Evolutionary conservation across 2,888 invertebrate species (phyloP).

Genomic region (Chironomus riparius): DNA sequence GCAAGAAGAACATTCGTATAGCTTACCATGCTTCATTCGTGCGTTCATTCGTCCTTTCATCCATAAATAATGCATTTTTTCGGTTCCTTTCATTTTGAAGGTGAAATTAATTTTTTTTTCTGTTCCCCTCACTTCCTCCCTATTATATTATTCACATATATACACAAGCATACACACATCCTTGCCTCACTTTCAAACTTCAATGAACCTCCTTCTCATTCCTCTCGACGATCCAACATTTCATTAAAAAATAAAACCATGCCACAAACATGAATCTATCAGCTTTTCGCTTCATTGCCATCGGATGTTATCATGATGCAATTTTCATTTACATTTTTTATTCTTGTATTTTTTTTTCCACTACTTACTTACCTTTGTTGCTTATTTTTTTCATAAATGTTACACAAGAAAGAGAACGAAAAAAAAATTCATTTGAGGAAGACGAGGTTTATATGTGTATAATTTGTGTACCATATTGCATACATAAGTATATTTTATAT

Average conservation of each 20-base stretch:
- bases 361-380: neutral
- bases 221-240: neutral
- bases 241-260: neutral
- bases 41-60: too few species aligned
- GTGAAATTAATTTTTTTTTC: neutral
- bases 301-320: slow-evolving; percentile 24
- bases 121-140: neutral
- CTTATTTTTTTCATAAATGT: neutral
- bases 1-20: too few species aligned
- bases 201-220: neutral
- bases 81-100: neutral
- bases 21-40: too few species aligned
- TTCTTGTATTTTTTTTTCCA: neutral
- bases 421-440: too few species aligned
- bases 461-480: neutral
- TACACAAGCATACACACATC: neutral
- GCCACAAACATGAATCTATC: slow-evolving; percentile 13
- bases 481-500: neutral
- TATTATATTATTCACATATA: neutral
- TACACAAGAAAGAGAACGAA: neutral
- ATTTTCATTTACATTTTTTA: slow-evolving; percentile 9
- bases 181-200: neutral
- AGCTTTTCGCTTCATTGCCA: slow-evolving; percentile 26
- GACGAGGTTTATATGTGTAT: neutral
- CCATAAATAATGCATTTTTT: too few species aligned